Percentiles rank a stretch among this genome's conserved stretches.
phyloP scores from a whole-genome alignment of 2,113 vertebrate species.

The Ophthalmolycus amberensis region DNA sequence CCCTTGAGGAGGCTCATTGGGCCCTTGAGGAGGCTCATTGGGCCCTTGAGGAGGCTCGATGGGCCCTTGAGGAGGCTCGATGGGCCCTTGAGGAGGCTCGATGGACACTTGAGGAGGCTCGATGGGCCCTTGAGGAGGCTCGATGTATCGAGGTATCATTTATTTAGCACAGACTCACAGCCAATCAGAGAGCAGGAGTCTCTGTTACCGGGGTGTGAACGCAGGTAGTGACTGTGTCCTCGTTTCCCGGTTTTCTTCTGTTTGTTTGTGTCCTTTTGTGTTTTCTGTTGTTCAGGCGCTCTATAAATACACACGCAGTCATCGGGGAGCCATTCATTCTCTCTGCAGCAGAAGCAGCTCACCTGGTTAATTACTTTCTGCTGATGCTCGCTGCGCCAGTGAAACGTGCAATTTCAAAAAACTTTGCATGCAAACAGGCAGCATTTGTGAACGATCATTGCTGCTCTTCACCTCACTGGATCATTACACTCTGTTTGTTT shows the following conservation, averaged over 20 bases:
- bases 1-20: too few species aligned
- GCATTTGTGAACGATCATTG: not conserved
- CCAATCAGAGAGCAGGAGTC: slow-evolving; percentile 20
- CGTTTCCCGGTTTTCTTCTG: slow-evolving; percentile 1
- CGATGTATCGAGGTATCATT: too few species aligned
- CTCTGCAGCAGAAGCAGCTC: slow-evolving; percentile 17
- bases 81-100: too few species aligned
- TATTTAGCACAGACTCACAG: not conserved
- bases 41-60: too few species aligned
- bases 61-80: too few species aligned
- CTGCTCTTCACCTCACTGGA: not conserved
- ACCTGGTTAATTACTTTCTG: slow-evolving; percentile 12
- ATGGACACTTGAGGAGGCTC: too few species aligned
- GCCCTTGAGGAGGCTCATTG: too few species aligned
- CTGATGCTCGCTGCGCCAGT: slow-evolving; percentile 3
- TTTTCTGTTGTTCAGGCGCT: slow-evolving; percentile 3
- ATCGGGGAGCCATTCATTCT: slow-evolving; percentile 8
- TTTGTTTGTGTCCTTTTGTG: slow-evolving; percentile 5
- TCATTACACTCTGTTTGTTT: not conserved
- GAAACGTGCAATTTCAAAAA: not conserved
- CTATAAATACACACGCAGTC: slow-evolving; percentile 14
- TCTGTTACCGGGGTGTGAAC: not conserved
- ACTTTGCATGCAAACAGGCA: not conserved
- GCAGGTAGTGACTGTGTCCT: not conserved
- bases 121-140: too few species aligned